phyloP scores from a whole-genome alignment of 1,140 invertebrate genomes.

The Zophobas morio region DNA sequence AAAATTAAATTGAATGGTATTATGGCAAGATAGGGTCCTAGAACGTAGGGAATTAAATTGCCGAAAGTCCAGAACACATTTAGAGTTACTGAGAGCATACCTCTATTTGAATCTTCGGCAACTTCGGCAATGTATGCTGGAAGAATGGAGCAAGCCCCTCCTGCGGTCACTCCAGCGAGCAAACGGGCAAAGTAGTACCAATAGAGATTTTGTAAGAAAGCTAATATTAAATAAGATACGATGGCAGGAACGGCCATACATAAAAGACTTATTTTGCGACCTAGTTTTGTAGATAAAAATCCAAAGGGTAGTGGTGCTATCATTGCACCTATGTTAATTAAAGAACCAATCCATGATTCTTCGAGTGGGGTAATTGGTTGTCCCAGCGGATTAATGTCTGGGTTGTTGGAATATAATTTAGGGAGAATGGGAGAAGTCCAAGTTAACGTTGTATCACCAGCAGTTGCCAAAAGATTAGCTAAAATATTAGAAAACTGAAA shows the following conservation, averaged over 20 bases:
- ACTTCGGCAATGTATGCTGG: too few species aligned
- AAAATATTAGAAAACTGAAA: neutral
- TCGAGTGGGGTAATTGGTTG: slow-evolving; percentile 69
- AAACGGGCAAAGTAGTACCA: too few species aligned
- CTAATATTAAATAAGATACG: slow-evolving; percentile 76
- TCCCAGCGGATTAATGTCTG: slow-evolving; percentile 60
- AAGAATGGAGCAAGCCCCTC: too few species aligned
- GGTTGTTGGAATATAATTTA: slow-evolving; percentile 40
- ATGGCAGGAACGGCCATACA: slow-evolving; percentile 70
- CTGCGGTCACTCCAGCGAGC: too few species aligned
- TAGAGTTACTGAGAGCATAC: slow-evolving; percentile 63
- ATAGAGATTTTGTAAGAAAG: slow-evolving; percentile 69
- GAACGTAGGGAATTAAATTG: slow-evolving; percentile 55
- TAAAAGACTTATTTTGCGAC: too few species aligned
- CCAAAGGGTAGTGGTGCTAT: slow-evolving; percentile 68
- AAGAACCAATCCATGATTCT: slow-evolving; percentile 80
- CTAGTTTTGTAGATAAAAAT: neutral
- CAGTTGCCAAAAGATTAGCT: slow-evolving; percentile 19
- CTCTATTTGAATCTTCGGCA: slow-evolving; percentile 65
- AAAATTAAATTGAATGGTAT: too few species aligned
- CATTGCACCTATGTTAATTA: slow-evolving; percentile 73
- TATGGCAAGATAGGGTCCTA: too few species aligned
- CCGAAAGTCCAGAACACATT: slow-evolving; percentile 58
- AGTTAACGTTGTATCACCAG: slow-evolving; percentile 16
- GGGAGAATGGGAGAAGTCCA: slow-evolving; percentile 20